Conservation (phyloP, 2,797 vertebrate genomes). For the Hypotaenidia okinawae region DNA sequence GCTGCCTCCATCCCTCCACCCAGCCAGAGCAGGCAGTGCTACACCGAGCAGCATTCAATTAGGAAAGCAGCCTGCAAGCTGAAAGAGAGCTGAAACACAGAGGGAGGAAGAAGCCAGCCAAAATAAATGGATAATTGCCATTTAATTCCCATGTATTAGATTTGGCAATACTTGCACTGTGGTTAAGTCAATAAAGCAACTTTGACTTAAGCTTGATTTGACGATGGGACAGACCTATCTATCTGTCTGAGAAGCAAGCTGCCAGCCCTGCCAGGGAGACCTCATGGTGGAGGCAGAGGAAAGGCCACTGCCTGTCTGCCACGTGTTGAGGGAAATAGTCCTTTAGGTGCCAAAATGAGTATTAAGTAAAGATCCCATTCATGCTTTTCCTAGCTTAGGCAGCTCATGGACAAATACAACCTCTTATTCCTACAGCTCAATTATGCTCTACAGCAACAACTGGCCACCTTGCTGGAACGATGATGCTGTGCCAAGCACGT, state of each 20-base stretch:
- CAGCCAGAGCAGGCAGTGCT: background rate
- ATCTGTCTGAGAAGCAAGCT: constrained; percentile 19
- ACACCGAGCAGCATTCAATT: background rate
- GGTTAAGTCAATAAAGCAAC: constrained; percentile 41
- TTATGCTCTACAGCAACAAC: background rate
- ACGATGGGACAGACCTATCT: background rate
- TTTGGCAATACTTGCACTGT: constrained; percentile 16
- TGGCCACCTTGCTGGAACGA: background rate
- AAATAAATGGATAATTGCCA: constrained; percentile 58
- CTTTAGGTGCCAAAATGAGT: background rate
- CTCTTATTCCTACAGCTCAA: background rate
- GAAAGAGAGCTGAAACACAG: background rate
- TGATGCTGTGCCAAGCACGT: background rate
- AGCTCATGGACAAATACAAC: background rate
- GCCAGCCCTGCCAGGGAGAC: background rate
- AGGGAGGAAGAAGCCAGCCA: constrained; percentile 45
- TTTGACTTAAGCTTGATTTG: constrained; percentile 2
- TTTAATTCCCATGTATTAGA: constrained; percentile 49
- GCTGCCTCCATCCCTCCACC: background rate
- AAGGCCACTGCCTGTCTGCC: background rate
- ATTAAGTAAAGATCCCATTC: background rate
- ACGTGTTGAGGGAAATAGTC: fast-evolving
- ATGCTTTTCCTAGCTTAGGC: background rate
- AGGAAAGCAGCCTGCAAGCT: background rate
- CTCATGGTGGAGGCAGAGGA: background rate